A percentile compares a stretch with the other conserved stretches of the same genome.
phyloP scores from a whole-genome alignment of 2,888 invertebrate genomes.

The Philonicus albiceps region DNA sequence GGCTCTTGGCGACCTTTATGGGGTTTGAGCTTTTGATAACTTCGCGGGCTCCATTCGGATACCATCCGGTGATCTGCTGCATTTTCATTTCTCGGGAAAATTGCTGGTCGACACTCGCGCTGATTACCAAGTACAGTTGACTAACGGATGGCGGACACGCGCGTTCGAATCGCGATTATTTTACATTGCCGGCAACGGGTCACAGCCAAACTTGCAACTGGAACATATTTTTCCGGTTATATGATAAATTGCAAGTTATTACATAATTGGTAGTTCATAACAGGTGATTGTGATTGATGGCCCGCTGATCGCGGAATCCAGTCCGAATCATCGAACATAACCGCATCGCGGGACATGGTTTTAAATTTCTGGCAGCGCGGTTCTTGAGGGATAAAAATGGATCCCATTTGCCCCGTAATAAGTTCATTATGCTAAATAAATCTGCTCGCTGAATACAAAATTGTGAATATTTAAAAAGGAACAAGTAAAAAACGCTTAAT shows the following conservation, averaged over 20 bases:
- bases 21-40: constrained; percentile 15
- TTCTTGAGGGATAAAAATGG: not conserved
- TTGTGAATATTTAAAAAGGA: not conserved
- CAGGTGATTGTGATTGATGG: constrained; percentile 36
- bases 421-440: not conserved
- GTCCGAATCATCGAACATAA: not conserved
- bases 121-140: constrained; percentile 24
- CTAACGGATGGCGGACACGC: constrained; percentile 37
- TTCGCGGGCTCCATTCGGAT: not conserved
- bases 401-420: not conserved
- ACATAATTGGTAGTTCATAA: constrained; percentile 45
- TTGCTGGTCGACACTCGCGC: constrained; percentile 26
- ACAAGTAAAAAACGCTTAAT: not conserved
- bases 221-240: constrained; percentile 35
- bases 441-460: not conserved
- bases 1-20: constrained; percentile 34
- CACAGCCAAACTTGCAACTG: constrained; percentile 22
- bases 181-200: constrained; percentile 33
- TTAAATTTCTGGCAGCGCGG: not conserved
- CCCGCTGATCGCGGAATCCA: not conserved
- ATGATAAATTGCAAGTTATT: constrained; percentile 48
- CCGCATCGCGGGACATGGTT: not conserved
- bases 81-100: constrained; percentile 16
- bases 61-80: not conserved
- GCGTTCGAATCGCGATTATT: constrained; percentile 40